These are phyloP conservation scores for Apeira syringaria DNA, from an alignment of 2,888 invertebrate genomes.

Conservation along the genomic window DNA sequence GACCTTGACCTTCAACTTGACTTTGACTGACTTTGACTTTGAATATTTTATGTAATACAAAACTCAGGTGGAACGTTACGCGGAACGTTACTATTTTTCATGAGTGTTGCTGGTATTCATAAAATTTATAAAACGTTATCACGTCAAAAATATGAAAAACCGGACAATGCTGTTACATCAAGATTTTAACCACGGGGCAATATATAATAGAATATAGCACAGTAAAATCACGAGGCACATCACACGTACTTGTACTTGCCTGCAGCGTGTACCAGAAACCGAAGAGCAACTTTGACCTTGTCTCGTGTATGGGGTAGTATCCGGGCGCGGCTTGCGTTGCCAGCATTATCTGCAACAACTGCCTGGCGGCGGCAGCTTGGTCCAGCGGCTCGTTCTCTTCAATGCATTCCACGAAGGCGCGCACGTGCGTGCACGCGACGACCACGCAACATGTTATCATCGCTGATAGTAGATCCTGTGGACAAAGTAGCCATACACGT, in stretches of 20 bases:
- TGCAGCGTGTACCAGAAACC: slow-evolving; percentile 97
- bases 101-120: no score
- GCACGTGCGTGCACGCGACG: slow-evolving; percentile 88
- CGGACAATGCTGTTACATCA: no score
- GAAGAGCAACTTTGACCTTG: slow-evolving; percentile 92
- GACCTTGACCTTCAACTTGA: no score
- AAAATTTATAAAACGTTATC: no score
- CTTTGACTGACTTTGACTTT: no score
- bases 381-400: slow-evolving; percentile 45
- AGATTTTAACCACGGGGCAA: no score
- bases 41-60: no score
- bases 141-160: no score
- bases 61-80: no score
- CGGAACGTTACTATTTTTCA: no score
- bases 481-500: no score
- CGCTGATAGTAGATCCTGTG: slow-evolving; percentile 87
- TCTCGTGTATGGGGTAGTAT: slow-evolving; percentile 94
- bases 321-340: slow-evolving; percentile 91
- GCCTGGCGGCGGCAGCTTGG: slow-evolving; percentile 39
- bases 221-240: slow-evolving; percentile 13
- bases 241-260: slow-evolving; percentile 67
- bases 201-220: no score
- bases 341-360: slow-evolving; percentile 89
- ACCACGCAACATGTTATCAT: slow-evolving; percentile 88
- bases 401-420: slow-evolving; percentile 60